Base-by-base conservation (phyloP, 2,797 vertebrate genomes). In the Valencia hispanica region DNA sequence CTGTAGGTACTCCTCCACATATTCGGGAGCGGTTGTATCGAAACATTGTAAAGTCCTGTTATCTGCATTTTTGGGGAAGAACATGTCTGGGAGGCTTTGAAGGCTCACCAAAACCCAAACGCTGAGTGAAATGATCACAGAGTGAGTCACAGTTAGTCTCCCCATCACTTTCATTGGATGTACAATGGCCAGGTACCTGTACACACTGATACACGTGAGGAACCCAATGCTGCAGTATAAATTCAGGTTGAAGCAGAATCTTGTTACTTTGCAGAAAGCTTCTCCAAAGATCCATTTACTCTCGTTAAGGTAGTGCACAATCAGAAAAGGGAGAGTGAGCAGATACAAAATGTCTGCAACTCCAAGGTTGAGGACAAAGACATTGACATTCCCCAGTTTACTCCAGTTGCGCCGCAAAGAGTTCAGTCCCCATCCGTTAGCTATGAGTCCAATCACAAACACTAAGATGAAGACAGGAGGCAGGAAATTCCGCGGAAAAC, bases 191-290 rank as follows among this genome's bases (percentile, higher is more conserved):
- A 96, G 87, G 84, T 97, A 97, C 15, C 96, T 94, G 86, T 96
- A 96, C 48, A 96, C 30, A 10, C 96, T 96, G 83, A 97, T 96
- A 79, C 95, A 96, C 0, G 94, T 96, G 59, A 97, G 96, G 80
- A 97, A 97, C 6, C 95, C 93, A 22, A 97, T 96, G 89, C 96
- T 97, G 36, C 63, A 41, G 63, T 66, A 66, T 41, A 66, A 66
- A 66, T 66, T 66, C 36, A 66, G 36, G 22, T 66, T 66, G 22
- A 66, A 66, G 36, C 36, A 41, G 36, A 41, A 66, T 41, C 63
- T 66, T 66, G 63, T 66, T 41, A 66, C 63, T 11, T 41, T 66
- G 36, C 63, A 66, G 11, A 66, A 41, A 1, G 5, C 5, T 66
- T 41, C 22, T 41, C 63, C 63, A n/a, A 66, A 66, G n/a, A 41